These are phyloP conservation scores for Rhingia rostrata DNA, from an alignment of 2,888 invertebrate genomes.

Conservation along the genomic window DNA sequence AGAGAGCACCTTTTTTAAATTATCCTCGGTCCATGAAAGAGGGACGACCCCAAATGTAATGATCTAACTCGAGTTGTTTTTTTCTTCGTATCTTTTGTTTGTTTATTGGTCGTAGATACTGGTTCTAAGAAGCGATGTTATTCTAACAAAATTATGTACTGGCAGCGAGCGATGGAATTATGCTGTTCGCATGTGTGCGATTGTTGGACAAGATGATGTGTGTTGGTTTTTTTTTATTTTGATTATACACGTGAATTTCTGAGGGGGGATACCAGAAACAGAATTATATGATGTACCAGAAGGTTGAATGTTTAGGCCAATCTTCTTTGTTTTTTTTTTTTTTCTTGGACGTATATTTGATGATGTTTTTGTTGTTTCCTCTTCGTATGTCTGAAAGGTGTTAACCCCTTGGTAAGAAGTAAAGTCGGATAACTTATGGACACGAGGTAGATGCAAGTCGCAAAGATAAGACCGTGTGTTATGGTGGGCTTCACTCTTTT, in stretches of 20 bases:
- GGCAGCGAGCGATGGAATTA: conserved; percentile 54
- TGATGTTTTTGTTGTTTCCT: neutral
- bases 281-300: conserved; percentile 31
- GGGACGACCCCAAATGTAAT: conserved; percentile 43
- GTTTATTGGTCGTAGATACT: conserved; percentile 57
- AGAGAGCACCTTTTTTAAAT: conserved; percentile 28
- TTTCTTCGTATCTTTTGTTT: conserved; percentile 43
- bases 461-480: conserved; percentile 54
- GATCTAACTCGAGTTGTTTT: conserved; percentile 30
- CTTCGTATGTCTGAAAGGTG: conserved; percentile 19
- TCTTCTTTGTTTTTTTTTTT: conserved; percentile 37
- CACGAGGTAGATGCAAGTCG: conserved; percentile 60
- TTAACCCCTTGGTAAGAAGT: neutral
- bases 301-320: conserved; percentile 49
- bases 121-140: conserved; percentile 31
- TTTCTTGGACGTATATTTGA: neutral
- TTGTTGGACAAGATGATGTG: conserved; percentile 39
- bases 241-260: conserved; percentile 32
- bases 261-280: neutral
- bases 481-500: conserved; percentile 35
- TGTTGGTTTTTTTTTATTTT: no score
- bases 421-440: conserved; percentile 60
- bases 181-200: conserved; percentile 48
- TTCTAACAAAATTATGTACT: conserved; percentile 44
- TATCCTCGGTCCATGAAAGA: conserved; percentile 39